Conservation (phyloP, 2,113 vertebrate species). For the Corythaeola cristata region DNA sequence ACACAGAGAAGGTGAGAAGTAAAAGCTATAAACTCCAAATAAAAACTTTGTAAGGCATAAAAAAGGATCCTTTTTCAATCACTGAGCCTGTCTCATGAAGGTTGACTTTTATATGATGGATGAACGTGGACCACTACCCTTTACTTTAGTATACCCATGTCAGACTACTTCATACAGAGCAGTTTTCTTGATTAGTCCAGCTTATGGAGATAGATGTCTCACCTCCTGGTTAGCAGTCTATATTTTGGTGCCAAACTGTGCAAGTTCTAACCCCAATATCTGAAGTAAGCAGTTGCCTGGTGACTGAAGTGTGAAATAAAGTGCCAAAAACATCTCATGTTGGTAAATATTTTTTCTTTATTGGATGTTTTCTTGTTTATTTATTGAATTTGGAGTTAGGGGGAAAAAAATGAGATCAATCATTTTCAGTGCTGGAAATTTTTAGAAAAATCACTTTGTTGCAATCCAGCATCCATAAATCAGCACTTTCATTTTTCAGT, state of each 20-base stretch:
- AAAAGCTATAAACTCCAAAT: slow-evolving; percentile 29
- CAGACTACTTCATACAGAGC: background rate
- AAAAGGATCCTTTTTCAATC: background rate
- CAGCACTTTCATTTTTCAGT: background rate
- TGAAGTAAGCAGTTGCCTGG: background rate
- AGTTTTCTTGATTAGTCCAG: background rate
- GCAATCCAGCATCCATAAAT: background rate
- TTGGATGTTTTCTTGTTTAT: background rate
- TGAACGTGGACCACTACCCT: slow-evolving; percentile 17
- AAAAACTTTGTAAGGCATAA: slow-evolving; percentile 29
- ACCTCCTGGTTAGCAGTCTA: background rate
- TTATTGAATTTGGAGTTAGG: background rate
- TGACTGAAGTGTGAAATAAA: slow-evolving; percentile 46
- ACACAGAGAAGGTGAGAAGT: background rate
- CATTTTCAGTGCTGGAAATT: background rate
- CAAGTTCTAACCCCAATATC: background rate
- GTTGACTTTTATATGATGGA: slow-evolving; percentile 42
- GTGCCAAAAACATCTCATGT: background rate
- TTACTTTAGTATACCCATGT: slow-evolving; percentile 19
- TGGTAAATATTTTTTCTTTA: background rate
- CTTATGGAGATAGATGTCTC: background rate
- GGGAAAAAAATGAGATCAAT: background rate
- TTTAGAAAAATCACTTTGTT: background rate
- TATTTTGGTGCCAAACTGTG: background rate
- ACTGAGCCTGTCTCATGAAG: background rate